Evolutionary conservation across 2,888 invertebrate species (phyloP).

Genomic region (Baccha elongata): DNA sequence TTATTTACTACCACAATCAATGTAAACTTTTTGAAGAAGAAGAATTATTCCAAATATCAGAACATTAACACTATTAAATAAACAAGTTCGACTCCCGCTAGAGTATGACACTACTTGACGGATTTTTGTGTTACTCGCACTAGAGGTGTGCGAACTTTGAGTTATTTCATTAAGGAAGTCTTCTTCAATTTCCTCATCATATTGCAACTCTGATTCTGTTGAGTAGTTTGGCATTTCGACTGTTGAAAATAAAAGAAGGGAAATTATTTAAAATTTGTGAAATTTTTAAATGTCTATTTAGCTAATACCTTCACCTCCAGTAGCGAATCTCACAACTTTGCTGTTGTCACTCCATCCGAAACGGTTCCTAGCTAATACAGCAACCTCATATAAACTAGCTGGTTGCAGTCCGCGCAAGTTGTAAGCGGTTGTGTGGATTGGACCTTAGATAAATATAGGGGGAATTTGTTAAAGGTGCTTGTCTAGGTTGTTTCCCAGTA

Average conservation of each 20-base stretch:
- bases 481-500: background rate
- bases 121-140: conserved; percentile 75
- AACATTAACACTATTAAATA: conserved; percentile 1
- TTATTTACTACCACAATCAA: conserved; percentile 27
- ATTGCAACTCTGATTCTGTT: conserved; percentile 79
- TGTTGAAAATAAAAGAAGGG: conserved; percentile 50
- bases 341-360: conserved; percentile 94
- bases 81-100: conserved; percentile 20
- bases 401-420: conserved; percentile 89
- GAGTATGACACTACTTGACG: conserved; percentile 9
- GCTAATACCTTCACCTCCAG: conserved; percentile 87
- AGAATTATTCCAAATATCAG: conserved; percentile 19
- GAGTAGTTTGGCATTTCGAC: conserved; percentile 82
- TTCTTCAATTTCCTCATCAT: conserved; percentile 76
- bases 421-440: conserved; percentile 90
- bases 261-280: background rate
- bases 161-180: conserved; percentile 78
- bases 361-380: conserved; percentile 90
- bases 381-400: conserved; percentile 90
- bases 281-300: conserved; percentile 6
- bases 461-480: background rate
- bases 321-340: conserved; percentile 89
- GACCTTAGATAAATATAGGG: conserved; percentile 82
- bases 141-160: conserved; percentile 75
- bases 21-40: conserved; percentile 22